Percentiles rank a stretch among this genome's conserved stretches.
Conservation (phyloP, 2,888 invertebrate genomes). For the Drosophila mayaguana region DNA sequence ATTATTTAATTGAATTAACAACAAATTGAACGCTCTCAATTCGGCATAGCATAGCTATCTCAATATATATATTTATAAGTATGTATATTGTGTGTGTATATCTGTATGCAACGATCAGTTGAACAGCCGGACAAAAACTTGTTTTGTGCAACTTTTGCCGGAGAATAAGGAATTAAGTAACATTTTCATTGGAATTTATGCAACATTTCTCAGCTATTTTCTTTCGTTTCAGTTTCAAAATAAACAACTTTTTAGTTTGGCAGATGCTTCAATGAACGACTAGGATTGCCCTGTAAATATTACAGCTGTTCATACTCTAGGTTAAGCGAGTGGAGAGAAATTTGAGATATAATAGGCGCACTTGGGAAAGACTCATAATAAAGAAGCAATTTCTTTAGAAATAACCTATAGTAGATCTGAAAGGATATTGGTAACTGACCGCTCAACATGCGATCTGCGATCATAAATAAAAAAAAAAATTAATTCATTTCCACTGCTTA, state of each 20-base stretch:
- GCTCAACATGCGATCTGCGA: background rate
- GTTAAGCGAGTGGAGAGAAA: background rate
- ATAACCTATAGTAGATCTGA: too few species aligned
- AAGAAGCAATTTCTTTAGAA: background rate
- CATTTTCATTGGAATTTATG: conserved; percentile 48
- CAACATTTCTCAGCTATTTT: conserved; percentile 37
- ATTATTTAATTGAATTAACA: conserved; percentile 47
- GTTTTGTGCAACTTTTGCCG: conserved; percentile 42
- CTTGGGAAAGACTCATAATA: background rate
- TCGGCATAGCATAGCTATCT: background rate
- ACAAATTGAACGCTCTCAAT: conserved; percentile 23
- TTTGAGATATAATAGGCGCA: background rate
- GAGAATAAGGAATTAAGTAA: conserved; percentile 38
- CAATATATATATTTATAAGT: background rate
- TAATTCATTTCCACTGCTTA: background rate
- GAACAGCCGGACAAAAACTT: conserved; percentile 43
- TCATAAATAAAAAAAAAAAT: background rate
- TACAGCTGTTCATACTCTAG: background rate
- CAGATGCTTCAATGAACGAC: background rate
- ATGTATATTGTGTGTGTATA: background rate
- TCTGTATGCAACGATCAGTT: conserved; percentile 12
- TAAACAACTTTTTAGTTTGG: background rate
- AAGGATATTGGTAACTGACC: background rate
- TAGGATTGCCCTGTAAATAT: conserved; percentile 2
- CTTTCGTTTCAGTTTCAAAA: conserved; percentile 30